Conservation (phyloP, 2,797 vertebrate genomes). For the Brachyrhaphis roseni region DNA sequence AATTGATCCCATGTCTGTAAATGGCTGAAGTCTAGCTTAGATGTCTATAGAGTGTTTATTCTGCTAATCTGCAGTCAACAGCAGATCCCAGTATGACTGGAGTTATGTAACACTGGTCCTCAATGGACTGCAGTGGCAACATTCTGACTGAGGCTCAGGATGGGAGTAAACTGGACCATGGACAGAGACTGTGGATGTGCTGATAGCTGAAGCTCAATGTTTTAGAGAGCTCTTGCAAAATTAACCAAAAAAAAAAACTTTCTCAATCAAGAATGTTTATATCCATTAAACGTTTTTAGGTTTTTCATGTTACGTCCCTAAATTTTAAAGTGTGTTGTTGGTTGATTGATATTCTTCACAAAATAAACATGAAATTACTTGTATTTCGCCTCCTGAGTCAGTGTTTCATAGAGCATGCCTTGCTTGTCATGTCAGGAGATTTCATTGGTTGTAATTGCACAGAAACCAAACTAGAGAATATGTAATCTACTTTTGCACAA, state of each 20-base stretch:
- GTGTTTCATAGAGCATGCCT: neutral
- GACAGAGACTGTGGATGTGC: neutral
- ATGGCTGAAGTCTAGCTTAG: neutral
- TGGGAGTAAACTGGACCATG: neutral
- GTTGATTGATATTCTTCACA: neutral
- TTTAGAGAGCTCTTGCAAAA: neutral
- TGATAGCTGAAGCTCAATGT: neutral
- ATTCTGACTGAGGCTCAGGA: neutral
- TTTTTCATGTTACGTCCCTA: neutral
- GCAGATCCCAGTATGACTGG: neutral
- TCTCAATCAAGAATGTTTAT: neutral
- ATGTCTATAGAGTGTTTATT: neutral
- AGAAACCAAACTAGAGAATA: neutral
- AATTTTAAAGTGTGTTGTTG: neutral
- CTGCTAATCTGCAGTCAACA: neutral
- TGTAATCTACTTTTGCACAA: neutral
- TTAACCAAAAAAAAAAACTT: neutral
- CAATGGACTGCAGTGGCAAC: neutral
- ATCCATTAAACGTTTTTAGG: neutral
- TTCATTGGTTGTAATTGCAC: neutral
- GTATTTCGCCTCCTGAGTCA: neutral
- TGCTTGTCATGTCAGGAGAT: neutral
- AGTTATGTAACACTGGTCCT: neutral
- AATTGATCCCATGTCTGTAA: neutral
- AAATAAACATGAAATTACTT: neutral